Evolutionary conservation across 2,113 vertebrate species (phyloP).

Genomic region (Physeter macrocephalus): DNA sequence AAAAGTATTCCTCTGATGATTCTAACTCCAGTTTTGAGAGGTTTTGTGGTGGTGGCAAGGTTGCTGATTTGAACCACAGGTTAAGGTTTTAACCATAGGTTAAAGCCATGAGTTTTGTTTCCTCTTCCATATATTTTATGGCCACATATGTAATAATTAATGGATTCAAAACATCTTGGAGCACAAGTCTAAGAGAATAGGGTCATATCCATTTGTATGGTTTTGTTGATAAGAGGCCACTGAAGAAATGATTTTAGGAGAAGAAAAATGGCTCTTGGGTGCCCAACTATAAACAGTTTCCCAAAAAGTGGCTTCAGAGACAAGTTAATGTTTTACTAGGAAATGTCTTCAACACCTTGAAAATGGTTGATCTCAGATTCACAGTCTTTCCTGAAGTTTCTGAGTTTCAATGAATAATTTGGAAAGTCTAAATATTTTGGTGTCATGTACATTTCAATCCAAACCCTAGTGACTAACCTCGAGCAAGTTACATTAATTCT

Average conservation of each 20-base stretch:
- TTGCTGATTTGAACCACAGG: neutral
- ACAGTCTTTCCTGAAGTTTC: neutral
- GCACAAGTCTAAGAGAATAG: neutral
- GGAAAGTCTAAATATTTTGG: neutral
- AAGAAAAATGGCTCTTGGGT: neutral
- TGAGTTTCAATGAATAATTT: neutral
- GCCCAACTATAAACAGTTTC: neutral
- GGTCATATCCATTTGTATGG: neutral
- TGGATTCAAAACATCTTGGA: neutral
- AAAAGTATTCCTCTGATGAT: neutral
- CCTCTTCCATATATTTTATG: neutral
- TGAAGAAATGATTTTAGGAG: neutral
- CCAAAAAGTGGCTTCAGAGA: neutral
- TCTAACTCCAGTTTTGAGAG: neutral
- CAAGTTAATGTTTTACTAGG: neutral
- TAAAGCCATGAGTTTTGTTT: neutral
- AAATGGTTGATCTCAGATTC: neutral
- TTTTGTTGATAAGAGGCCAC: neutral
- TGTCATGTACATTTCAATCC: neutral
- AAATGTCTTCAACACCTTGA: slow-evolving; percentile 1
- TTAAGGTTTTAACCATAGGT: neutral
- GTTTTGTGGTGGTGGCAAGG: neutral
- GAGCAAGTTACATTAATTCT: neutral
- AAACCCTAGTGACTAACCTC: neutral
- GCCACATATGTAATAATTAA: neutral